Base-by-base conservation (phyloP, 2,797 vertebrate species). In the Enteromius radiatus region DNA sequence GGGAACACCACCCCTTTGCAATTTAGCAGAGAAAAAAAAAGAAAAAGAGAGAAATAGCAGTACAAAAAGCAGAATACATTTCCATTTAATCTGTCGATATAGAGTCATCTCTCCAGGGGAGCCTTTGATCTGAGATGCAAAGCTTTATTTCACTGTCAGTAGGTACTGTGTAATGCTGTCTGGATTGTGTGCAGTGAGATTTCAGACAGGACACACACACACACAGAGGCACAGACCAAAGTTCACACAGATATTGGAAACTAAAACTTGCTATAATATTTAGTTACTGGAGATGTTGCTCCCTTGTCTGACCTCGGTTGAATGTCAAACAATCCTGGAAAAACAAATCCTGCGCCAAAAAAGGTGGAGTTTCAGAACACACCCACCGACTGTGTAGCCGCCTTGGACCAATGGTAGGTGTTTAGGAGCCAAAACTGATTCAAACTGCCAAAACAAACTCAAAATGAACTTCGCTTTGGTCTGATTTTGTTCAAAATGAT, bases 21-120 rank as follows among this genome's bases (percentile, higher is more conserved):
- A 84, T 88, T 89, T 84, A 79, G 56, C 54, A 70, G 28, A 77
- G 71, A 70, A 79, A 85, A 86, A 76, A 76, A 84, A 76, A 73
- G 38, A 82, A 31, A 45, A n/a, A 45, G 23, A 69, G 68, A 86
- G 83, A 70, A 75, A 68, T 54, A 76, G 59, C 80, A 11, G 80
- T 80, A 85, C 84, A 88, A 86, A 88, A 87, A 84, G 75, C 47
- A 52, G 86, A 87, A 88, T 88, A 88, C 69, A 85, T 88, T 89
- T 84, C 87, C 85, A 87, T 89, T 89, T 89, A 86, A 87, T 87
- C 84, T 88, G 83, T 85, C 78, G 67, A 87, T 88, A 85, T 86
- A 87, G 80, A 87, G 86, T 86, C 78, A 82, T 86, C 84, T 81
- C 87, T 87, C 78, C n/a, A 75, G 61, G 43, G 80, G 21, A 45